Conservation (phyloP, 2,888 invertebrate genomes). For the Pristionchus entomophagus region DNA sequence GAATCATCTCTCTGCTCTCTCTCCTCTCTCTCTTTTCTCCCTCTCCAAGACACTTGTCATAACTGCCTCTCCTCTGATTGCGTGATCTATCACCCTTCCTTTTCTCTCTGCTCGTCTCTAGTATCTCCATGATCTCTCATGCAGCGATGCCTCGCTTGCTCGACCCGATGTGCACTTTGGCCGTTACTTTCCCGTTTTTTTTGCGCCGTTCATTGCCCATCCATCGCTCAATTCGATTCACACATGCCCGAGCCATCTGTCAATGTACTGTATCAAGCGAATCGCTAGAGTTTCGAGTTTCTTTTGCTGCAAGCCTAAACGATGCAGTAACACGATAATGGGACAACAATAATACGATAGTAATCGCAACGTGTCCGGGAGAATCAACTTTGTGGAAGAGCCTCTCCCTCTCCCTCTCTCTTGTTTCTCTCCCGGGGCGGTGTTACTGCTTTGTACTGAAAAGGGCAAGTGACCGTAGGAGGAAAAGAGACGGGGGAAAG, state of each 20-base stretch:
- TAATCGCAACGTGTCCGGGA: too few species aligned
- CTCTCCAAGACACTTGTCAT: slow-evolving; percentile 26
- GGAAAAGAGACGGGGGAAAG: neutral
- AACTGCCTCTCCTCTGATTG: neutral
- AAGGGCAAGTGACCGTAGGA: slow-evolving; percentile 30
- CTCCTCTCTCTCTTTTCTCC: slow-evolving; percentile 30
- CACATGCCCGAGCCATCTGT: slow-evolving; percentile 10
- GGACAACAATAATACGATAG: too few species aligned
- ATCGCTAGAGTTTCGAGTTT: neutral
- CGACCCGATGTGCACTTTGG: neutral
- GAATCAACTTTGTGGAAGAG: too few species aligned
- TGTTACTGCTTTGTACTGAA: slow-evolving; percentile 43
- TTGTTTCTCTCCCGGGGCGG: neutral
- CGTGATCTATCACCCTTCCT: neutral
- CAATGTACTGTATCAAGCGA: neutral
- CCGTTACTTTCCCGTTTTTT: slow-evolving; percentile 10
- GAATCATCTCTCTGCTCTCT: neutral
- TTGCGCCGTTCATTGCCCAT: slow-evolving; percentile 13
- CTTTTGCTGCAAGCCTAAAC: too few species aligned
- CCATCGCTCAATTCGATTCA: neutral
- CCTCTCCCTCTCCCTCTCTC: neutral
- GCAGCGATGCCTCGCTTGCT: neutral
- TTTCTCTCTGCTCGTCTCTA: neutral
- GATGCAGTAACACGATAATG: neutral
- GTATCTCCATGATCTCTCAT: neutral